Conservation (phyloP, 2,797 vertebrate species). For the Enteromius trimaculatus region DNA sequence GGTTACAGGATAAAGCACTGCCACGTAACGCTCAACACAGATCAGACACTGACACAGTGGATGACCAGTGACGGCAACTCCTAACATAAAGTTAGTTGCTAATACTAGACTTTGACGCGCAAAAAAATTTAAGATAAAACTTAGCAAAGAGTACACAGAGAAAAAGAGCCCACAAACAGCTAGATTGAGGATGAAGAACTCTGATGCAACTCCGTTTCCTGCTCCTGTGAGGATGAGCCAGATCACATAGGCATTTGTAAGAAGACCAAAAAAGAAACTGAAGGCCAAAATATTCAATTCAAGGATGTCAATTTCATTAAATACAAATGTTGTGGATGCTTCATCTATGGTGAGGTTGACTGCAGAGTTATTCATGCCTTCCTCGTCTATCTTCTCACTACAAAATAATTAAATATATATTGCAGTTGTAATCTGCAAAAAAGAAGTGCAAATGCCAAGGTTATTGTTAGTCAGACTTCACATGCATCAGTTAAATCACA, state of each 20-base stretch:
- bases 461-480: background rate
- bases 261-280: background rate
- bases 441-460: background rate
- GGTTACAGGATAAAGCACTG: constrained; percentile 26
- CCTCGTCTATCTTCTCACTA: background rate
- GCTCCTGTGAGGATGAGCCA: background rate
- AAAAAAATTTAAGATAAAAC: background rate
- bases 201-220: background rate
- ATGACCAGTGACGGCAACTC: background rate
- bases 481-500: background rate
- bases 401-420: background rate
- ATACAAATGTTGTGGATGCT: background rate
- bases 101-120: no score
- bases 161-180: background rate
- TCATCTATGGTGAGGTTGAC: background rate
- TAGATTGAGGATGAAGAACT: background rate
- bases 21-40: no score
- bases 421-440: background rate
- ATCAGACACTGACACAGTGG: no score
- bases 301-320: background rate
- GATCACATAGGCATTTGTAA: background rate
- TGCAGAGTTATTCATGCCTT: background rate
- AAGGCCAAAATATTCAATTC: background rate
- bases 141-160: background rate
- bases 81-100: background rate